Percentiles rank a stretch among this genome's conserved stretches.
Conservation (phyloP, 2,797 vertebrate genomes). For the Cephalopachus bancanus region DNA sequence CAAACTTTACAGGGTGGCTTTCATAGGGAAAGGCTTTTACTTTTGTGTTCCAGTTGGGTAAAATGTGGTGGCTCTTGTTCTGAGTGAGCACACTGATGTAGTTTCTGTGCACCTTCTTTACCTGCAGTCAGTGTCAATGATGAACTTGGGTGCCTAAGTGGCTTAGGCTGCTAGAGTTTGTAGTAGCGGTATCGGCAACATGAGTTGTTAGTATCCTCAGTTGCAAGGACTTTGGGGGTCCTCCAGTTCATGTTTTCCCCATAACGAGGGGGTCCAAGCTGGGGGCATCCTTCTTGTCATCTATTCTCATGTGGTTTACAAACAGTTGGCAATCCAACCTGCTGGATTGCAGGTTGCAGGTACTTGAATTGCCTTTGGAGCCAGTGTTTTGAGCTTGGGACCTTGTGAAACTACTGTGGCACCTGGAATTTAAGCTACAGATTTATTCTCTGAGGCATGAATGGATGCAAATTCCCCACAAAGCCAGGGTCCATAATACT, state of each 20-base stretch:
- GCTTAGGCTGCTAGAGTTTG: not conserved
- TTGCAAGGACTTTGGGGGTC: not conserved
- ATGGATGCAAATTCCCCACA: not conserved
- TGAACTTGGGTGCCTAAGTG: not conserved
- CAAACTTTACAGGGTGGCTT: not conserved
- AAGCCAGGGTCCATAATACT: not conserved
- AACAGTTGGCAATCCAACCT: not conserved
- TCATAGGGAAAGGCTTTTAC: not conserved
- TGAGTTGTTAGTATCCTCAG: not conserved
- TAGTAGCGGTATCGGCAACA: not conserved
- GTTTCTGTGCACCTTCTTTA: not conserved
- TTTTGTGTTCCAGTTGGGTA: not conserved
- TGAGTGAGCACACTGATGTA: not conserved
- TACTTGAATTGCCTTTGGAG: not conserved
- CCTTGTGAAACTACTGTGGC: not conserved
- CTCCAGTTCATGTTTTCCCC: not conserved
- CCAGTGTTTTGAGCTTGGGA: not conserved
- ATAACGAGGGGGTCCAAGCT: too few relatives aligned
- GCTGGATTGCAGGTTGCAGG: not conserved
- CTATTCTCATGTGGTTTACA: not conserved
- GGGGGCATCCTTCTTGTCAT: not conserved
- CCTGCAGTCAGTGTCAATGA: not conserved
- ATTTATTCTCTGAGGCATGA: not conserved
- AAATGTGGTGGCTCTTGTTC: not conserved
- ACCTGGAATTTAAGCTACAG: not conserved